Conservation (phyloP, 2,797 vertebrate genomes). For the Pipistrellus pipistrellus region DNA sequence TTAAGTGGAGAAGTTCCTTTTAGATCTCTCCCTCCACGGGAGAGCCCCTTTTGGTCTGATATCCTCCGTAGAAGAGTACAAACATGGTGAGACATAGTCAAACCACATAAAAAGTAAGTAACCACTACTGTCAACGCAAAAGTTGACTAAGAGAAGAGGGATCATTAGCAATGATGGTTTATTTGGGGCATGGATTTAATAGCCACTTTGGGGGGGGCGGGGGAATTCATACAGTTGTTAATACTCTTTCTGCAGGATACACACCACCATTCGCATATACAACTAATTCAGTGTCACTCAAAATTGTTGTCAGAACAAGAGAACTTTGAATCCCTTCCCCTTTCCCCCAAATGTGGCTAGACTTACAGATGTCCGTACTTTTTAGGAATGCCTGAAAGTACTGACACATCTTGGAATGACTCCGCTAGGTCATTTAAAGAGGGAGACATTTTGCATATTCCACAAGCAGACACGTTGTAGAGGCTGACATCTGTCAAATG, state of each 20-base stretch:
- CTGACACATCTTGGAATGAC: slow-evolving; percentile 42
- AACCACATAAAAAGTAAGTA: background rate
- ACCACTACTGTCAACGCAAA: background rate
- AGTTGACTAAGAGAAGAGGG: background rate
- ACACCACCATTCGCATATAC: background rate
- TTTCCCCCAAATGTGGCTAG: background rate
- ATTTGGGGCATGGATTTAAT: background rate
- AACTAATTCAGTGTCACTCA: background rate
- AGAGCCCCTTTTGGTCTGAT: background rate
- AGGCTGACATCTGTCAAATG: background rate
- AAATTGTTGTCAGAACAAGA: background rate
- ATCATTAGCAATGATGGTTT: background rate
- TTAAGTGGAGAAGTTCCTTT: background rate
- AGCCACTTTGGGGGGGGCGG: background rate
- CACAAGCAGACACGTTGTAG: background rate
- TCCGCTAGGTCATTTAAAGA: slow-evolving; percentile 69
- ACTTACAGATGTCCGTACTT: slow-evolving; percentile 48
- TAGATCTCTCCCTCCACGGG: background rate
- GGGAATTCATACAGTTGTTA: background rate
- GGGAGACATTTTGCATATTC: slow-evolving; percentile 57
- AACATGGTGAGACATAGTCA: background rate
- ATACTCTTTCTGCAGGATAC: background rate
- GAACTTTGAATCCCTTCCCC: slow-evolving; percentile 36
- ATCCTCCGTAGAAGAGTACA: background rate
- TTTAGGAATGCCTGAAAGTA: slow-evolving; percentile 74